Evolutionary conservation across 2,113 vertebrate genomes (phyloP).

Genomic region (Rhadina sibilatrix): DNA sequence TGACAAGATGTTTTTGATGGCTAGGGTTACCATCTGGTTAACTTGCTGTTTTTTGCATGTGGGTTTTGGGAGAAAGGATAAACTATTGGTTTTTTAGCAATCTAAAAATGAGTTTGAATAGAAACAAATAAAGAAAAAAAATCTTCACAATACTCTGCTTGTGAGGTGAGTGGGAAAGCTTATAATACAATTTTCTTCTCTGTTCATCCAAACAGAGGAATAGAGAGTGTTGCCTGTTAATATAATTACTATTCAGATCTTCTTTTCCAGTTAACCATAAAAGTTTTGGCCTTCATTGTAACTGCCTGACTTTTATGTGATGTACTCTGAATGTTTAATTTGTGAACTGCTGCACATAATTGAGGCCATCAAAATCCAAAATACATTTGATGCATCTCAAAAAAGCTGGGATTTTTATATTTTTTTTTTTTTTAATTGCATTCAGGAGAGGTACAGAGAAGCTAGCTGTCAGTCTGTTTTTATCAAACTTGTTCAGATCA

Average conservation of each 20-base stretch:
- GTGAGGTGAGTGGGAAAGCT: not conserved
- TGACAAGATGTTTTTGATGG: not conserved
- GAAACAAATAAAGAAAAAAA: not conserved
- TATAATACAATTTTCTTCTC: not conserved
- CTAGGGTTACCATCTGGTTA: not conserved
- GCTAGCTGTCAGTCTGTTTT: not conserved
- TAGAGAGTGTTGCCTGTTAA: not conserved
- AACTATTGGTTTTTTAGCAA: not conserved
- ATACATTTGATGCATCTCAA: not conserved
- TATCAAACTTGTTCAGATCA: conserved; percentile 21
- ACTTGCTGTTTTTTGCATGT: not conserved
- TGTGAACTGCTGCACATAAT: not conserved
- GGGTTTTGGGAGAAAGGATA: fast-evolving
- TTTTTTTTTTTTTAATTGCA: not conserved
- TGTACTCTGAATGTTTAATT: not conserved
- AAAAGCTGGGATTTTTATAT: not conserved
- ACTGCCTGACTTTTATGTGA: not conserved
- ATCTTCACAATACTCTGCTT: not conserved
- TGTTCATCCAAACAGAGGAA: not conserved
- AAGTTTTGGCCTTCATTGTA: not conserved
- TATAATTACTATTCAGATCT: not conserved
- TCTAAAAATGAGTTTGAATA: not conserved
- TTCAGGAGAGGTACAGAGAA: not conserved
- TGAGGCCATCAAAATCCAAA: not conserved
- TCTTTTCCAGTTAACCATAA: not conserved